Evolutionary conservation across 1,140 invertebrate species (phyloP), one percentile per base, ranked within the genome.

Genomic region (Drosophila ambigua): DNA sequence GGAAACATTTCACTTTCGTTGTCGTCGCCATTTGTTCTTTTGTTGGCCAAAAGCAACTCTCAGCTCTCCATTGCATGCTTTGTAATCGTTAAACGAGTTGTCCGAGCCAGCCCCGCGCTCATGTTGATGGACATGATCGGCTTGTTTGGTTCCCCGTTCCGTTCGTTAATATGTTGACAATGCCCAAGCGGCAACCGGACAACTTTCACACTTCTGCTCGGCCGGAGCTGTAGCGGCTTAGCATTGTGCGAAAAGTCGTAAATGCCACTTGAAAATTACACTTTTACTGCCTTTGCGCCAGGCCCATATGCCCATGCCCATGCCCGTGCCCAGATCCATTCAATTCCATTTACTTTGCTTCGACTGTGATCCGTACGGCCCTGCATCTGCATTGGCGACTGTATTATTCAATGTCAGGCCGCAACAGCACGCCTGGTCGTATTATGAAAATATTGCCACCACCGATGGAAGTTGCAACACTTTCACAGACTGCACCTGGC

Each of bases 151-250:
- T 69, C 55, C 73, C 64, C 35, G 11, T 39, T 39, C 52, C 48
- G 52, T 77, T 69, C 52, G 78, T 81, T 87, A 81, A 87, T 79
- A 76, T 76, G 78, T 87, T 82, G 82, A 87, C 83, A 88, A 87
- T 76, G 39, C 58, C 88, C 84, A 84, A 83, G 68, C 76, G 73
- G 68, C 84, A 72, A 77, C 45, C 84, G 76, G 83, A 79, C 83
- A 89, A 88, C 83, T 88, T 88, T 88, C 83, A 88, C 83, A 88
- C 83, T 83, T 88, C 60, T 77, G 54, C 16, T 88, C 60, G 74
- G 54, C 16, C 58, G 60, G 57, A 1, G 2, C 23, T 24, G 23
- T 24, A 24, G 23, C 23, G 54, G 48, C 59, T 43, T 57, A 57
- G 39, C 48, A 74, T 58, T 76, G 62, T 83, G 65, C 63, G 64